Conservation (phyloP, 2,888 invertebrate genomes). For the Chelonus formosanus region DNA sequence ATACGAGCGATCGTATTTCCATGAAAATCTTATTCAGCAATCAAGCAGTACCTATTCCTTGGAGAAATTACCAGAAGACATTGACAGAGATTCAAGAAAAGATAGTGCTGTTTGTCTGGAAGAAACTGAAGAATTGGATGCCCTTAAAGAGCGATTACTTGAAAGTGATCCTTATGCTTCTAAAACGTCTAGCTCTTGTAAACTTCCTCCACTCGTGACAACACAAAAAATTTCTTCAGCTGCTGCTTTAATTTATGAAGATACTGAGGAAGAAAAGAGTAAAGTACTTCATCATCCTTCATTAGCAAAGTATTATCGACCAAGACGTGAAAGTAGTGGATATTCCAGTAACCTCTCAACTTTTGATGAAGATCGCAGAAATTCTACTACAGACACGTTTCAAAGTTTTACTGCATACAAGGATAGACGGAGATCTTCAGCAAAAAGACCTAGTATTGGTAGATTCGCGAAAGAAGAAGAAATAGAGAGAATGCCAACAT, state of each 20-base stretch:
- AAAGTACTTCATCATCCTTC: constrained; percentile 13
- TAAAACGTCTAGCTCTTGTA: not conserved
- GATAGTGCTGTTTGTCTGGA: constrained; percentile 40
- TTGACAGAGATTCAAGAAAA: constrained; percentile 28
- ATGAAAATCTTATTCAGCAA: constrained; percentile 3
- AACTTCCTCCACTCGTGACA: not conserved
- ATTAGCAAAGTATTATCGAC: constrained; percentile 32
- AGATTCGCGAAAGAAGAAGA: constrained; percentile 26
- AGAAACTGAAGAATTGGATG: constrained; percentile 31
- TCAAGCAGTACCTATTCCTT: constrained; percentile 7
- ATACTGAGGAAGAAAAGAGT: constrained; percentile 18
- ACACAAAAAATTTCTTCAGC: constrained; percentile 4
- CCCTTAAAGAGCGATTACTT: constrained; percentile 23
- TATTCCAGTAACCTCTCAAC: constrained; percentile 56
- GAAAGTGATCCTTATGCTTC: not conserved
- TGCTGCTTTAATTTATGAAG: not conserved
- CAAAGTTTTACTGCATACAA: constrained; percentile 22
- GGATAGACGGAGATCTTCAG: constrained; percentile 48
- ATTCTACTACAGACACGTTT: constrained; percentile 41
- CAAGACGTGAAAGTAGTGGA: constrained; percentile 57
- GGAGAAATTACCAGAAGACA: constrained; percentile 18
- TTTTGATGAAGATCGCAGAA: constrained; percentile 56
- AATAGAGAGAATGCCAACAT: constrained; percentile 50
- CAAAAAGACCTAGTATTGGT: constrained; percentile 35
- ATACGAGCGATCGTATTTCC: not conserved